A percentile compares a stretch with the other conserved stretches of the same genome.
phyloP scores from a whole-genome alignment of 2,888 invertebrate species.

The Hypomecis atomaria region DNA sequence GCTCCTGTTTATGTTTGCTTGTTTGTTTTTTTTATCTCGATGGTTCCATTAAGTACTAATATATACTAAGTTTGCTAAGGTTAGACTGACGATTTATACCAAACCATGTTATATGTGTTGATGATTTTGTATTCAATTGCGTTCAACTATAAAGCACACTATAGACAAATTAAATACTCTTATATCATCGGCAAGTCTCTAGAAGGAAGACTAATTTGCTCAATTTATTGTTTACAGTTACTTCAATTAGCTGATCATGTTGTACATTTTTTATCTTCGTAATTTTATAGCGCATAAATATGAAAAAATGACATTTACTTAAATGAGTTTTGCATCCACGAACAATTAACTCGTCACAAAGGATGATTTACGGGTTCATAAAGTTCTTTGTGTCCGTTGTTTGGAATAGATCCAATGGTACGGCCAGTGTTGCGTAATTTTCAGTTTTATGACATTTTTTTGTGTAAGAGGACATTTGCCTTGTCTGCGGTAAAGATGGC shows the following conservation, averaged over 20 bases:
- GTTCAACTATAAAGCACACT: too few species aligned
- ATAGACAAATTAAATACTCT: background rate
- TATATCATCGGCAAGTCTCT: too few species aligned
- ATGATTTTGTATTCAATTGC: too few species aligned
- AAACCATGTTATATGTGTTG: too few species aligned
- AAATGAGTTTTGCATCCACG: constrained; percentile 33
- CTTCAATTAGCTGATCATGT: constrained; percentile 11
- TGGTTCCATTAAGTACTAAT: too few species aligned
- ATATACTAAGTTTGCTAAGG: too few species aligned
- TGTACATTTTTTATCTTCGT: constrained; percentile 1
- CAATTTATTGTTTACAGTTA: background rate
- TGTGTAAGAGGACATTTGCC: constrained; percentile 23
- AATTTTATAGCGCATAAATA: constrained; percentile 29
- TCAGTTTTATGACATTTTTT: constrained; percentile 37
- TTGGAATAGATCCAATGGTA: constrained; percentile 58
- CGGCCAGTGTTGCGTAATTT: constrained; percentile 49
- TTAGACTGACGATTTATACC: too few species aligned
- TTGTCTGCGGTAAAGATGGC: constrained; percentile 7
- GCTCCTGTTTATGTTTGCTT: too few species aligned
- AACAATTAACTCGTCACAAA: constrained; percentile 53
- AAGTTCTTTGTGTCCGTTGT: constrained; percentile 53
- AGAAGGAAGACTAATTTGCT: background rate
- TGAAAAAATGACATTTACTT: constrained; percentile 23
- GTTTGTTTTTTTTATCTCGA: too few species aligned
- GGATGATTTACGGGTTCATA: constrained; percentile 55